Percentiles rank a stretch among this genome's conserved stretches.
Conservation (phyloP, 2,797 vertebrate species). For the Syncerus caffer region DNA sequence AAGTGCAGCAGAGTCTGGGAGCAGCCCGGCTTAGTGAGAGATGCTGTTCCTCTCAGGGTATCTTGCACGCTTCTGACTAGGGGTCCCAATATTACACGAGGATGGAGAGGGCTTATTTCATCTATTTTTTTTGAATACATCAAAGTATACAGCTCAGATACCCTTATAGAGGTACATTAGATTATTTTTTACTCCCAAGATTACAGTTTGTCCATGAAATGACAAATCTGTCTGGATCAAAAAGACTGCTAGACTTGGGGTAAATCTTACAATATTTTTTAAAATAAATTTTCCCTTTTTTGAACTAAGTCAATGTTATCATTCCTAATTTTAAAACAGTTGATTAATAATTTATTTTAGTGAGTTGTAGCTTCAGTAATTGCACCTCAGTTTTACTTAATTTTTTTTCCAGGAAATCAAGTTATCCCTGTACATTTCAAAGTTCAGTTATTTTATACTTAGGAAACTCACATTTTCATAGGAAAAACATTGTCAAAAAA, state of each 20-base stretch:
- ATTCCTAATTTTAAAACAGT: constrained; percentile 1
- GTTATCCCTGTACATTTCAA: not conserved
- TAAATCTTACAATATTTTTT: not conserved
- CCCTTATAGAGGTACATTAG: not conserved
- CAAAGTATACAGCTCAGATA: not conserved
- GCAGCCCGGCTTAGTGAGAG: not conserved
- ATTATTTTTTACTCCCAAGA: not conserved
- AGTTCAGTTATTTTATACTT: constrained; percentile 5
- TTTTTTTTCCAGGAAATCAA: not conserved
- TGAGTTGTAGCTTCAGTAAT: not conserved
- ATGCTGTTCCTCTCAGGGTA: too few relatives aligned
- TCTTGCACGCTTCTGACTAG: accelerated
- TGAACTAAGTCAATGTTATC: not conserved
- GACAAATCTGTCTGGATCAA: not conserved
- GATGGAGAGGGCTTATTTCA: not conserved
- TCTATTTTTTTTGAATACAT: not conserved
- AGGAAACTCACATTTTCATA: not conserved
- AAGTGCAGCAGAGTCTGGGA: not conserved
- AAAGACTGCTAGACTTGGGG: not conserved
- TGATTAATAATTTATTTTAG: not conserved
- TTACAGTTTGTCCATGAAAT: not conserved
- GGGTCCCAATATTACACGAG: accelerated
- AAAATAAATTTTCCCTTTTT: not conserved
- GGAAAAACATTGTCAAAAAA: not conserved
- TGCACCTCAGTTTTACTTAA: not conserved